phyloP scores from a whole-genome alignment of 2,797 vertebrate species.

The Clarias platycephalus region DNA sequence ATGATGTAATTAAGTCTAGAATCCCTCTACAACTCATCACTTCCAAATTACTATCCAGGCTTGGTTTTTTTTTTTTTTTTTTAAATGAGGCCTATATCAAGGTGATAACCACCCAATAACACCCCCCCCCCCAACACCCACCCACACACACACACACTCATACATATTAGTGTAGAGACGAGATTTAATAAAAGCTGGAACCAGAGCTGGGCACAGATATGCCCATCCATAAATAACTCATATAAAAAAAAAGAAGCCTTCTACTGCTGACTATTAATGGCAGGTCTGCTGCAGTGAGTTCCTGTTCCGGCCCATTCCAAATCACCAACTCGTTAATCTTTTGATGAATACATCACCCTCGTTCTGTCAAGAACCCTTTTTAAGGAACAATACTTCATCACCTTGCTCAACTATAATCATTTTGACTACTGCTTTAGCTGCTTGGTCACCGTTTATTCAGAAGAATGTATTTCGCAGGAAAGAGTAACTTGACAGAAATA shows the following conservation, averaged over 20 bases:
- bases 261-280: constrained; percentile 56
- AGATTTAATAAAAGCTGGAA: constrained; percentile 29
- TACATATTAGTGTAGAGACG: constrained; percentile 4
- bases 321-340: constrained; percentile 60
- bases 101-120: not conserved
- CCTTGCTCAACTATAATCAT: constrained; percentile 43
- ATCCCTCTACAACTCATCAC: not conserved
- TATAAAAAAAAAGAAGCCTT: constrained; percentile 55
- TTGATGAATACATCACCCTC: constrained; percentile 48
- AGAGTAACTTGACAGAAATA: constrained; percentile 21
- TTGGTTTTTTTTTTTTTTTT: not conserved
- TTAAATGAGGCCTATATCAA: not conserved
- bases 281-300: constrained; percentile 38
- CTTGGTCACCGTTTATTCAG: constrained; percentile 41
- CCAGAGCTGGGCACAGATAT: constrained; percentile 35
- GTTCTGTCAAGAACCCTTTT: constrained; percentile 42
- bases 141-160: not conserved
- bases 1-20: not conserved
- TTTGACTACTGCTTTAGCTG: constrained; percentile 23
- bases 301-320: constrained; percentile 49
- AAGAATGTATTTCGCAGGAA: constrained; percentile 31
- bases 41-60: not conserved
- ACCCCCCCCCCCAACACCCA: not conserved
- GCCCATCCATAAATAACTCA: constrained; percentile 57
- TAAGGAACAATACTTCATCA: constrained; percentile 44